Conservation (phyloP, 2,888 invertebrate species). For the Odontothrips loti region DNA sequence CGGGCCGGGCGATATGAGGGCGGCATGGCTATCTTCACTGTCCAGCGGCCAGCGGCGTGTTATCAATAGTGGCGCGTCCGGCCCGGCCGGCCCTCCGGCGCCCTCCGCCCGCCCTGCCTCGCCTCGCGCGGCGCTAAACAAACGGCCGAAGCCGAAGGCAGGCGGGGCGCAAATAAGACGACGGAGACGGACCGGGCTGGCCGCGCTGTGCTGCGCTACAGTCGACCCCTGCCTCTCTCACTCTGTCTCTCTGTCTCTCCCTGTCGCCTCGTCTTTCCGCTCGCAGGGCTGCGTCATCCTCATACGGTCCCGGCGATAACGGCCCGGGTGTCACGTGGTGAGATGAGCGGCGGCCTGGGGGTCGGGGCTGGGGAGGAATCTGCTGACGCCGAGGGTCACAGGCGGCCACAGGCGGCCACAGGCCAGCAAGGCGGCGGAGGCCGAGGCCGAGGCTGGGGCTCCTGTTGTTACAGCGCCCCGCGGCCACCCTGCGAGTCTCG, state of each 20-base stretch:
- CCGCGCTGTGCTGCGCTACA: neutral
- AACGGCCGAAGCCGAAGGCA: no score
- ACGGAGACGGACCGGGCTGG: neutral
- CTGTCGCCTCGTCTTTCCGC: neutral
- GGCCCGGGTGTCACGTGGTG: neutral
- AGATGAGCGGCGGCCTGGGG: neutral
- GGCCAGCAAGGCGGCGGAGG: no score
- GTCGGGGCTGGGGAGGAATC: neutral
- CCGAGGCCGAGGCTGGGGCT: no score
- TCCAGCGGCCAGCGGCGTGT: no score
- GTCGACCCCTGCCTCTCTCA: neutral
- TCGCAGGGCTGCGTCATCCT: neutral
- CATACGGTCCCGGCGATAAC: neutral
- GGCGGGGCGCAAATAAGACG: no score
- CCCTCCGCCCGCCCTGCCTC: neutral
- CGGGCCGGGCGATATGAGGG: no score
- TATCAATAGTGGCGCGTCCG: neutral
- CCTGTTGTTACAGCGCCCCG: no score
- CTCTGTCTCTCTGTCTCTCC: neutral
- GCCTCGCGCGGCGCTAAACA: neutral
- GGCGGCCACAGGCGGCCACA: no score
- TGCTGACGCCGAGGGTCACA: neutral
- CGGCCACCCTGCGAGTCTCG: no score
- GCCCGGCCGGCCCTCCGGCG: neutral
- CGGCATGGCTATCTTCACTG: no score